Evolutionary conservation across 2,113 vertebrate species (phyloP).

Genomic region (Platanista minor): DNA sequence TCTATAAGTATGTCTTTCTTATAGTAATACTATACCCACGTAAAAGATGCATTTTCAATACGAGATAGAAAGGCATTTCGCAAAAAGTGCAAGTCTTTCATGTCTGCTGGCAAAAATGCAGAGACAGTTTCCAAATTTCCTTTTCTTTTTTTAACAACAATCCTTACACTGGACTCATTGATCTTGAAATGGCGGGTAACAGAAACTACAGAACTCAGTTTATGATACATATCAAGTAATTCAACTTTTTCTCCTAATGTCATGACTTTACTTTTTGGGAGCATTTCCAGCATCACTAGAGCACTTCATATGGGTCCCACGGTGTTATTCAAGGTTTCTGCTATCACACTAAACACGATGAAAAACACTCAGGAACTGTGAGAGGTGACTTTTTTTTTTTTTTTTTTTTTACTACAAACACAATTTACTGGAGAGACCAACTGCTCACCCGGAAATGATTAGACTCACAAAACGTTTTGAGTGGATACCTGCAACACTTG

Average conservation of each 20-base stretch:
- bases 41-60: neutral
- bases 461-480: neutral
- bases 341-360: neutral
- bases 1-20: neutral
- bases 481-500: neutral
- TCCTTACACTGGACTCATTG: neutral
- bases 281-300: neutral
- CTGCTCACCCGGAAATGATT: neutral
- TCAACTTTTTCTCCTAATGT: neutral
- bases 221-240: neutral
- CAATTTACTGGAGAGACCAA: neutral
- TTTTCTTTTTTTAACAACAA: neutral
- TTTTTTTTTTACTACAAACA: neutral
- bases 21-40: neutral
- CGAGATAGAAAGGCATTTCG: neutral
- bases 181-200: neutral
- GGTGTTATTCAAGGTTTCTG: neutral
- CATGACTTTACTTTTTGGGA: neutral
- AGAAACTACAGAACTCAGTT: neutral
- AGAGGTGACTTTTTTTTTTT: neutral
- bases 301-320: neutral
- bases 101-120: neutral
- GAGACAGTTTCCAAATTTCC: neutral
- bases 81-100: neutral
- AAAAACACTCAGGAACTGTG: neutral